Percentiles rank a stretch among this genome's conserved stretches.
Evolutionary conservation across 2,888 invertebrate genomes (phyloP).

Genomic region (Euzophera pinguis): DNA sequence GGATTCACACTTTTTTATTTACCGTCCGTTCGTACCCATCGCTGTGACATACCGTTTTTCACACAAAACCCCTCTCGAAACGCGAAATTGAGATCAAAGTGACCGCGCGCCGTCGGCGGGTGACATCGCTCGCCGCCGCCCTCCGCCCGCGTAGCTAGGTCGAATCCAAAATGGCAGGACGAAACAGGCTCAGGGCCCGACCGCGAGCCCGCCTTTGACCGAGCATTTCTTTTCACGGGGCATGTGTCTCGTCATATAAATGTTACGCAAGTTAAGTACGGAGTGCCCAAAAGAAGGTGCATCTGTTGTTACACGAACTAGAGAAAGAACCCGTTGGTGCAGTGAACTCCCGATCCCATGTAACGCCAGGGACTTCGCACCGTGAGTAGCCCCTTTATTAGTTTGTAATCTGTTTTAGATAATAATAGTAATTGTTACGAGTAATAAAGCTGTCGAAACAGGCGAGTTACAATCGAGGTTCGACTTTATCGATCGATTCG

Average conservation of each 20-base stretch:
- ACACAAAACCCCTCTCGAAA: constrained; percentile 37
- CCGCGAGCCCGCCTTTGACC: constrained; percentile 51
- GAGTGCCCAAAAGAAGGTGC: constrained; percentile 57
- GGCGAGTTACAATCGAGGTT: constrained; percentile 29
- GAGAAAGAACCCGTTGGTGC: constrained; percentile 40
- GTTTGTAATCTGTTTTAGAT: background rate
- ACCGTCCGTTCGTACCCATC: constrained; percentile 56
- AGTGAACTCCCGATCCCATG: constrained; percentile 57
- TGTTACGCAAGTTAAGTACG: constrained; percentile 71
- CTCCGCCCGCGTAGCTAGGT: constrained; percentile 30
- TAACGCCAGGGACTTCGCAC: constrained; percentile 47
- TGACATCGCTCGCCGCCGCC: constrained; percentile 28
- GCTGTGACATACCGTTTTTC: constrained; percentile 45
- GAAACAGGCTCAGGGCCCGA: constrained; percentile 41
- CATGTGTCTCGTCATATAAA: constrained; percentile 69
- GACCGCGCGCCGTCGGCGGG: constrained; percentile 25
- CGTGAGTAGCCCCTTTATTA: constrained; percentile 48
- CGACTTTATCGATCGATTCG: constrained; percentile 58
- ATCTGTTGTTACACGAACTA: constrained; percentile 45
- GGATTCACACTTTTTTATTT: constrained; percentile 69
- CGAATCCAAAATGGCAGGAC: constrained; percentile 68
- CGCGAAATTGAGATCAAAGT: constrained; percentile 22
- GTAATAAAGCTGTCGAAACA: constrained; percentile 24
- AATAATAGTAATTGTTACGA: background rate
- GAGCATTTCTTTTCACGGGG: constrained; percentile 44